These are phyloP conservation scores for Aramus guarauna DNA, from an alignment of 2,113 vertebrate species.

Conservation along the genomic window DNA sequence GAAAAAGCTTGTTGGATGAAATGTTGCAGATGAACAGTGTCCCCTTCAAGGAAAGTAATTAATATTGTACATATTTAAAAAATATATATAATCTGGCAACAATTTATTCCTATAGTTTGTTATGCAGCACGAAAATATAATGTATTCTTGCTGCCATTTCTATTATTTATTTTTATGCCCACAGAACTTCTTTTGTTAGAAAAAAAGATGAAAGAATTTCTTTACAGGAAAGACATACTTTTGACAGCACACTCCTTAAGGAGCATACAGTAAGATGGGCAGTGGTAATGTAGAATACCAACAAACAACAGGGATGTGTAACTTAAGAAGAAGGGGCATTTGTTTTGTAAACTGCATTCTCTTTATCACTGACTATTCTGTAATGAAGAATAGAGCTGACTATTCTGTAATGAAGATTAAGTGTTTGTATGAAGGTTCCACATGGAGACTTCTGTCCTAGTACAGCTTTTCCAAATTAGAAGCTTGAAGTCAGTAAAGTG, in stretches of 20 bases:
- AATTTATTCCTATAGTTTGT: neutral
- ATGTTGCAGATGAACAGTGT: constrained; percentile 49
- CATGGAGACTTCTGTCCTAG: neutral
- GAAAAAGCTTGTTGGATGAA: constrained; percentile 63
- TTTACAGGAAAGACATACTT: neutral
- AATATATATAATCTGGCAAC: neutral
- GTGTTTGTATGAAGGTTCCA: neutral
- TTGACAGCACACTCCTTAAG: neutral
- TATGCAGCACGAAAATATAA: neutral
- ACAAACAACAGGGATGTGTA: neutral
- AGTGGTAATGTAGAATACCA: neutral
- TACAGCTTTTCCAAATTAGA: neutral
- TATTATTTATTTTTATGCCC: neutral
- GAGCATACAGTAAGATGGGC: neutral
- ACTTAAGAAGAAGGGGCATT: neutral
- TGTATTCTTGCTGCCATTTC: neutral
- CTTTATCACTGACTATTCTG: neutral
- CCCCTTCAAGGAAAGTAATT: constrained; percentile 30
- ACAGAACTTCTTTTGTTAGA: neutral
- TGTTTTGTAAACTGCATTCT: neutral
- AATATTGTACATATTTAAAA: neutral
- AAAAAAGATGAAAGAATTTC: neutral
- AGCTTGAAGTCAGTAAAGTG: neutral
- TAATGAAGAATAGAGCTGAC: neutral
- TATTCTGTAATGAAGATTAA: neutral